Base-by-base conservation (phyloP, 2,113 vertebrate genomes). In the Xiphophorus couchianus region DNA sequence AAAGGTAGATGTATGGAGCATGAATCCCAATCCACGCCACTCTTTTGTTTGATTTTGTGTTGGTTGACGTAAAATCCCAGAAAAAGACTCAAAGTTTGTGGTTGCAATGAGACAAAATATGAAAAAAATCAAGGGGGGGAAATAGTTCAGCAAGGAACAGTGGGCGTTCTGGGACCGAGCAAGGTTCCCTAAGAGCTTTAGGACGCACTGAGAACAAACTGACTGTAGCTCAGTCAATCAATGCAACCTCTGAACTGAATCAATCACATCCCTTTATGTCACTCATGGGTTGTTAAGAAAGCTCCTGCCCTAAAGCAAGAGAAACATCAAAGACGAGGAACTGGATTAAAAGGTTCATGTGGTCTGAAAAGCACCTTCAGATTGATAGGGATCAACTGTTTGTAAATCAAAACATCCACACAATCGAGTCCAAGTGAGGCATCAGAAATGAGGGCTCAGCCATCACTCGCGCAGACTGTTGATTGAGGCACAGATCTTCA, bases 401-500 rank as follows among this genome's bases (percentile, higher is more conserved):
- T 33, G 19, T 25, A 19, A 61, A 66, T 64, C 69, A 48, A 8
- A n/a, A 8, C 35, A 58, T 71, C 58, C 28, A n/a, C 51, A 67
- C 13, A 33, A 37, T 79, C 60, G 10, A 37, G 35, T 58, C n/a
- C 42, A 27, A 54, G 64, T 29, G 70, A 78, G 69, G 71, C 63
- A 22, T 75, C 28, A 27, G 60, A 33, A 22, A 28, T 14, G 48
- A 77, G 29, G 64, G 58, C 30, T 74, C 22, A 11, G 69, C 33
- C 22, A 63, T 65, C 94, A 96, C 90, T 99, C 98, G 88, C 97
- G 98, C 71, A 99, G 95, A 83, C 95, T 95, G 70, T 98, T 99
- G 90, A 99, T 99, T 89, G 97, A 98, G 87, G 98, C 98, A 80
- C 98, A 99, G 91, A 99, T 99, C 94, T 99, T 99, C 76, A 99